Base-by-base conservation (phyloP, 2,797 vertebrate species). In the Artibeus jamaicensis region DNA sequence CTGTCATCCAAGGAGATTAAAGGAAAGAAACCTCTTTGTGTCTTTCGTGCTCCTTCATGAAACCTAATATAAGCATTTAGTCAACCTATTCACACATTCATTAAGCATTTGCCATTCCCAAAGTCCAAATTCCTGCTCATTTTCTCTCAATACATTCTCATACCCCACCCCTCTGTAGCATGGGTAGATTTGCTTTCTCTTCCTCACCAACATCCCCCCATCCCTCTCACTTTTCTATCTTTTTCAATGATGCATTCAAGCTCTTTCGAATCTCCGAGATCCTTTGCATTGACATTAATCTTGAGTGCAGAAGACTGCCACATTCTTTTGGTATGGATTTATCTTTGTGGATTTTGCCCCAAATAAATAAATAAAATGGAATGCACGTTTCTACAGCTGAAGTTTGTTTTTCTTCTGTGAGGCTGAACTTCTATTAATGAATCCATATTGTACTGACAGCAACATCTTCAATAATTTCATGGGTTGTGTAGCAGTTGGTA, bases 371-470 rank as follows among this genome's bases (percentile, higher is more conserved):
- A 96, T 97, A 98, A 96, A 97, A 98, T 93, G 95, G 96, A 97
- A 98, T 0, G 1, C 71, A 93, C 96, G 98, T 97, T 96, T 98
- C 95, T 97, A 95, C 46, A 97, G 86, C 74, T 65, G 73, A 90
- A 4, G 0, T 97, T 98, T 97, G 91, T 97, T 98, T 98, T 97
- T 93, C 0, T 9, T 95, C 95, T 98, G 78, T 94, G 97, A 97
- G 74, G 86, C 68, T 88, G 92, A 98, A 98, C 95, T 76, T 97
- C 97, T 98, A 97, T 97, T 98, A 97, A 98, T 98, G 96, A 98
- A 97, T 97, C 93, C 93, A 70, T 96, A 97, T 97, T 97, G 93
- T 93, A 96, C 91, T 96, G 97, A 97, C 37, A 98, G 91, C 96
- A 97, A 83, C 74, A 32, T 98, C 94, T 97, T 98, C 91, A 97